Evolutionary conservation across 2,797 vertebrate genomes (phyloP), one percentile per base, ranked within the genome.

Genomic region (Pogonophryne albipinna): DNA sequence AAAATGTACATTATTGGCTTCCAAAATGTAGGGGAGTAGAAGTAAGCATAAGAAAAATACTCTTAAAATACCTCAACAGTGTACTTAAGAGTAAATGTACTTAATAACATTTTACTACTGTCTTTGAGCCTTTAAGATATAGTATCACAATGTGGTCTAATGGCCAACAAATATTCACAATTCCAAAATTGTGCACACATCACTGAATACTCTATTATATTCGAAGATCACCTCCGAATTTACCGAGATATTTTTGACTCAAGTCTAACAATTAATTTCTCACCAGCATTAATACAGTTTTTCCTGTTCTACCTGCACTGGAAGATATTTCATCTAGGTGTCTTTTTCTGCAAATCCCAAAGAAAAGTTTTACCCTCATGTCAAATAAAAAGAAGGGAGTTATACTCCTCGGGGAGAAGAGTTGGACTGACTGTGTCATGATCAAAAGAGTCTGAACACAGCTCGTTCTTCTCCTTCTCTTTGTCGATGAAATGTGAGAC

Each of bases 391-490:
- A 58, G 50, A 44, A 50, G 44, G 20, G 2, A 42, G 42, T 23
- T 20, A 20, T 41, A 27, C 23, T 65, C 62, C 44, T 31, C 1
- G 27, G 52, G 80, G 52, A 52, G 74, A 44, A 58, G 57, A 56
- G 66, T 65, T 63, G 44, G 70, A 74, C 58, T 55, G 62, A 74
- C 23, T 47, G 51, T 80, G 79, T 81, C 74, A 78, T 2, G 67
- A 90, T 91, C 78, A 89, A 85, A 85, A 84, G 77, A 58, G 53
- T 68, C n/a, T 10, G 51, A 74, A 65, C 72, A 71, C 38, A 44
- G 67, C 52, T 71, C 65, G 51, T 74, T 71, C 52, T 63, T 68
- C 47, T 66, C 52, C 23, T 71, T 77, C 65, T 69, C 50, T 82
- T 79, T 72, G 42, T 75, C 68, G 59, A 69, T 62, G 76, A 89